Percentiles rank a stretch among this genome's conserved stretches.
These are phyloP conservation scores for Rhabdomys pumilio DNA, from an alignment of 2,797 vertebrate genomes.

Conservation along the genomic window DNA sequence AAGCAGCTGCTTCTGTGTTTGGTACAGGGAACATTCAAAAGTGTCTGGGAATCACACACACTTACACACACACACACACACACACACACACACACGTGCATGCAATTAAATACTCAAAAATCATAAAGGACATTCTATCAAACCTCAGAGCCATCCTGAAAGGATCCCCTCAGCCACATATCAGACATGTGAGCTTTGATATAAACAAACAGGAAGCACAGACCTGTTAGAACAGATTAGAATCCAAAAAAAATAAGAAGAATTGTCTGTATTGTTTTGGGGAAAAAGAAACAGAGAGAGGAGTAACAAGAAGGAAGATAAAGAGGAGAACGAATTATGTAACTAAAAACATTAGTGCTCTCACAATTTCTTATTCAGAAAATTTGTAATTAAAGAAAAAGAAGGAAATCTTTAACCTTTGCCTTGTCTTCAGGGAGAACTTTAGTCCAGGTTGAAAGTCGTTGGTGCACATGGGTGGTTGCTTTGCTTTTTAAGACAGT, in stretches of 20 bases:
- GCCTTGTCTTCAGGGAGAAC: neutral
- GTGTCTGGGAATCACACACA: neutral
- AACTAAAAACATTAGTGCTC: constrained; percentile 21
- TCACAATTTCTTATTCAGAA: neutral
- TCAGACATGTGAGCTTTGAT: neutral
- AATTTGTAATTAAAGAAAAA: constrained; percentile 18
- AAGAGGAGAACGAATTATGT: neutral
- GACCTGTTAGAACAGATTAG: neutral
- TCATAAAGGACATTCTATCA: neutral
- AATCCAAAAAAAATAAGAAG: neutral
- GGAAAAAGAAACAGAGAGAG: neutral
- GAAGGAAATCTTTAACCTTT: neutral
- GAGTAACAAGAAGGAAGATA: neutral
- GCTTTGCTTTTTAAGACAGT: neutral
- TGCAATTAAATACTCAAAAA: neutral
- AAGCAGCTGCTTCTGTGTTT: neutral
- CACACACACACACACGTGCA: neutral
- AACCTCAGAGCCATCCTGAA: neutral
- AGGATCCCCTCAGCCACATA: neutral
- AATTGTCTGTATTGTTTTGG: neutral
- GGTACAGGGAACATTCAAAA: neutral
- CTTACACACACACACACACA: neutral
- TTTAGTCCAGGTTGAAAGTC: neutral
- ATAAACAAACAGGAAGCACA: neutral
- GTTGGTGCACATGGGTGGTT: neutral